Evolutionary conservation across 2,113 vertebrate species (phyloP).

Genomic region (Halichoerus grypus): DNA sequence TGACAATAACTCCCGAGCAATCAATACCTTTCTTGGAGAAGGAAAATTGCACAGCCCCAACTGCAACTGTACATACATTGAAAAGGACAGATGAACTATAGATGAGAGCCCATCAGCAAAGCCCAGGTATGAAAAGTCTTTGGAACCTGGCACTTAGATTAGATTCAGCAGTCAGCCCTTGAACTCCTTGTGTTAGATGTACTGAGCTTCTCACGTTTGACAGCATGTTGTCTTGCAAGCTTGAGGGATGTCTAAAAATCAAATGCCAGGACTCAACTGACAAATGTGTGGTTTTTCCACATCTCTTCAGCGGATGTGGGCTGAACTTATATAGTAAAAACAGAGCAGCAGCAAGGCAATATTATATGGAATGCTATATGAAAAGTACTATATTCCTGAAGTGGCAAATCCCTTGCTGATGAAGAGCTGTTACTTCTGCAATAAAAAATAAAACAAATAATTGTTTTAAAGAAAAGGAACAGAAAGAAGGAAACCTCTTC

Average conservation of each 20-base stretch:
- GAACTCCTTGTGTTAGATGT: not conserved
- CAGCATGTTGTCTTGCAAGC: not conserved
- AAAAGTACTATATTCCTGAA: conserved; percentile 40
- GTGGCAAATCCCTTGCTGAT: conserved; percentile 1
- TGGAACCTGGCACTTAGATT: not conserved
- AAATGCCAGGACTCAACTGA: not conserved
- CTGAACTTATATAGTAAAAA: conserved; percentile 39
- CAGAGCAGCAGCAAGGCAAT: not conserved
- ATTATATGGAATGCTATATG: not conserved
- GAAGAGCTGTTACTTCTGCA: not conserved
- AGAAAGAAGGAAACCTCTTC: not conserved
- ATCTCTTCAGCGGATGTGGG: not conserved
- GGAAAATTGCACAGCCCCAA: conserved; percentile 37
- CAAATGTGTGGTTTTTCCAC: conserved; percentile 19
- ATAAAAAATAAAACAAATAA: conserved; percentile 32
- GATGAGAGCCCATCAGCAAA: conserved; percentile 40
- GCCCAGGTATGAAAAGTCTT: not conserved
- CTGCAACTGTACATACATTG: conserved; percentile 28
- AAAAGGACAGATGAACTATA: conserved; percentile 35
- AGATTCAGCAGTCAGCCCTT: conserved; percentile 23
- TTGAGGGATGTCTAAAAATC: conserved; percentile 60
- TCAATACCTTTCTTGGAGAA: conserved; percentile 62
- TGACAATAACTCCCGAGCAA: conserved; percentile 66
- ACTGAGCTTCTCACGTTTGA: not conserved
- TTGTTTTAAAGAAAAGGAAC: not conserved